Evolutionary conservation across 2,888 invertebrate species (phyloP).

Genomic region (Melanargia galathea): DNA sequence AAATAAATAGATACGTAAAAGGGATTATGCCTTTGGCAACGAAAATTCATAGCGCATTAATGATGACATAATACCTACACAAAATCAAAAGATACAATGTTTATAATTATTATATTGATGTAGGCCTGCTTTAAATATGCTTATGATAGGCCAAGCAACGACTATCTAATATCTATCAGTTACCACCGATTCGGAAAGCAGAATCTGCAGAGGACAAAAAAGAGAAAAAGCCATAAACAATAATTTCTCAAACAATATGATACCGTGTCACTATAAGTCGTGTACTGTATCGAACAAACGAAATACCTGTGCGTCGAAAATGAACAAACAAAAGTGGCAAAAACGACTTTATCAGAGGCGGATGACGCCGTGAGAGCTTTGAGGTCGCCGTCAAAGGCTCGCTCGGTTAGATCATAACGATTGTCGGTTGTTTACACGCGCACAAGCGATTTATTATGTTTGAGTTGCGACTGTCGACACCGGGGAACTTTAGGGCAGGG

Average conservation of each 20-base stretch:
- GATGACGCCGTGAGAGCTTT: constrained; percentile 45
- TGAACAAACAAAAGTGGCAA: constrained; percentile 44
- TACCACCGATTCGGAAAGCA: not conserved
- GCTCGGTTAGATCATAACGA: constrained; percentile 54
- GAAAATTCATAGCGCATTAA: no score
- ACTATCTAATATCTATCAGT: no score
- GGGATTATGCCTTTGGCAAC: no score
- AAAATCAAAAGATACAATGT: no score
- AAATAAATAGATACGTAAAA: no score
- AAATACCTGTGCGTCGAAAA: constrained; percentile 42
- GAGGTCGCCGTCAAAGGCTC: constrained; percentile 47
- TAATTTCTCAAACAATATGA: constrained; percentile 3
- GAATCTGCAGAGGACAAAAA: not conserved
- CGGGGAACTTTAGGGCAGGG: constrained; percentile 33
- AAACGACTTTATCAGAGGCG: constrained; percentile 43
- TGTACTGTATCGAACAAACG: constrained; percentile 32
- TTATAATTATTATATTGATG: no score
- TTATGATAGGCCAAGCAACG: not conserved
- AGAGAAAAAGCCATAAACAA: not conserved
- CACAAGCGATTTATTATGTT: constrained; percentile 63
- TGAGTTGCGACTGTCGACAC: constrained; percentile 52
- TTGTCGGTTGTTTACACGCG: constrained; percentile 52
- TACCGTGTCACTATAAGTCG: not conserved
- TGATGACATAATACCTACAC: no score
- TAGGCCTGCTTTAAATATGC: not conserved